These are phyloP conservation scores for Euwallacea fornicatus DNA, from an alignment of 1,140 invertebrate species.

Conservation along the genomic window DNA sequence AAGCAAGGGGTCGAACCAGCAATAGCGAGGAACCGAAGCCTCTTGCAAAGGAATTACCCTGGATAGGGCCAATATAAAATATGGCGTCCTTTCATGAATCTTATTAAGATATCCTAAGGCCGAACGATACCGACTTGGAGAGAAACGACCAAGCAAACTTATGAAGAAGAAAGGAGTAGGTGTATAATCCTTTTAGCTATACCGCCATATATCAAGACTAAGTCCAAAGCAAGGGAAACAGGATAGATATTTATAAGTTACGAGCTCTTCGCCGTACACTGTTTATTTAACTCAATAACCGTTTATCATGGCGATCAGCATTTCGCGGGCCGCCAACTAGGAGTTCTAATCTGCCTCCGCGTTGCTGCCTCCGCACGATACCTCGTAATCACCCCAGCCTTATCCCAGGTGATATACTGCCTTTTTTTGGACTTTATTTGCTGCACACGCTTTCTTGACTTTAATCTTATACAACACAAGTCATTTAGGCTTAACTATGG, in stretches of 20 bases:
- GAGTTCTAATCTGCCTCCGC: slow-evolving; percentile 33
- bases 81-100: slow-evolving; percentile 71
- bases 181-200: slow-evolving; percentile 56
- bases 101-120: slow-evolving; percentile 68
- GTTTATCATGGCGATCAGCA: slow-evolving; percentile 51
- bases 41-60: slow-evolving; percentile 48
- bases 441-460: slow-evolving; percentile 25
- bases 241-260: slow-evolving; percentile 56
- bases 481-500: neutral
- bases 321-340: slow-evolving; percentile 36
- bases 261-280: slow-evolving; percentile 50
- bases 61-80: slow-evolving; percentile 65
- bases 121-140: slow-evolving; percentile 49
- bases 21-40: slow-evolving; percentile 38
- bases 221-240: slow-evolving; percentile 55
- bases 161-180: slow-evolving; percentile 57
- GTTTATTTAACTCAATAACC: slow-evolving; percentile 56
- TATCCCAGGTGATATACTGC: slow-evolving; percentile 39
- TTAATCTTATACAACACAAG: slow-evolving; percentile 7
- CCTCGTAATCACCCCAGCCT: slow-evolving; percentile 37
- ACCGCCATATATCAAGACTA: slow-evolving; percentile 55
- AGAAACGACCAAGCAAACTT: slow-evolving; percentile 51
- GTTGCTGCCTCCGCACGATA: slow-evolving; percentile 30
- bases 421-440: slow-evolving; percentile 38
- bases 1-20: neutral